Evolutionary conservation across 1,140 invertebrate genomes (phyloP), one percentile per base, ranked within the genome.

Genomic region (Aphaenogaster ashmeadi): DNA sequence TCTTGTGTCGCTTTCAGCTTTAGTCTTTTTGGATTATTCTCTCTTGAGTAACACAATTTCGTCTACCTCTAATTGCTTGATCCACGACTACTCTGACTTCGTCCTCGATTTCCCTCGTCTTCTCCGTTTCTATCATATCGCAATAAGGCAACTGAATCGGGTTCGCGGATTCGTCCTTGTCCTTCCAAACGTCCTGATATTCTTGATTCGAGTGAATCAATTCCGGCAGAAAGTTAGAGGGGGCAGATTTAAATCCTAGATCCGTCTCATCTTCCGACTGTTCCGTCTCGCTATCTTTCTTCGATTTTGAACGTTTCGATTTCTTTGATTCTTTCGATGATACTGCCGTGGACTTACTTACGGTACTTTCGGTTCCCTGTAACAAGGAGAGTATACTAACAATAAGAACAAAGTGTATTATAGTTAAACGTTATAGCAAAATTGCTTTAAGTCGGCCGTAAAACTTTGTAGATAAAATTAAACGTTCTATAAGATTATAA

Each of bases 61-160:
- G 71, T 21, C n/a, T 84, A 94, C 97, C 96, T 92, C 98, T 97
- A 96, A 99, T 97, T 67, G 98, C 96, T 91, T 98, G 97, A 95
- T 99, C 99, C 1, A 99, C 98, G 38, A 96, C 96, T 64, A 97
- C 95, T 90, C 99, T 95, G 21, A 99, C 96, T 95, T 99, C 98
- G 80, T 97, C 96, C 94, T 99, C 98, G 47, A 99, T 97, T 94
- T 98, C 97, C 3, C 96, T 95, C 88, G 97, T 97, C 94, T 99
- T 99, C 88, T 99, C 97, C 85, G 97, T 95, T 91, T 97, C 97
- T 71, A 99, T 97, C 94, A 98, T 97, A 83, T 98, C 97, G 84
- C 96, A 95, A 92, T 99, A 98, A 92, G 97, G 97, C 9, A 96
- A 95, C 91, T 98, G 98, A 60, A 95, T 94, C 0, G 96, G 95